phyloP scores from a whole-genome alignment of 2,888 invertebrate genomes.

The Nycteola revayana region DNA sequence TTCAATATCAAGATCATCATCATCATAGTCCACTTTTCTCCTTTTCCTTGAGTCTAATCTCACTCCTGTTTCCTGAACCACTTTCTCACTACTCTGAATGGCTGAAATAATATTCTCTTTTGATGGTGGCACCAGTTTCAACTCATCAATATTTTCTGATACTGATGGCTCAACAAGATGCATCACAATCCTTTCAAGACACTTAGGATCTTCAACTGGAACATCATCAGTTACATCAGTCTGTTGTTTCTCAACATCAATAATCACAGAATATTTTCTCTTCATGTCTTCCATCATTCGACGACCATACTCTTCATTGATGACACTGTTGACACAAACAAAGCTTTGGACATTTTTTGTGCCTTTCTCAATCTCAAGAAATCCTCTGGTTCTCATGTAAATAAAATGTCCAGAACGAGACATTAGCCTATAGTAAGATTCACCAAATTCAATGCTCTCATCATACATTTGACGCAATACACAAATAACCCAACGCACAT shows the following conservation, averaged over 20 bases:
- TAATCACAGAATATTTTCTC: conserved; percentile 87
- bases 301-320: conserved; percentile 88
- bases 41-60: conserved; percentile 69
- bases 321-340: conserved; percentile 91
- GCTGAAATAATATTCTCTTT: conserved; percentile 74
- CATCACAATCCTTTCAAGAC: conserved; percentile 87
- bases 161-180: conserved; percentile 79
- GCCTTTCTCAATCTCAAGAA: conserved; percentile 89
- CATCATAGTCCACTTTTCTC: conserved; percentile 55
- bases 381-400: conserved; percentile 92
- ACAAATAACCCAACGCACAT: conserved; percentile 94
- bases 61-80: conserved; percentile 69
- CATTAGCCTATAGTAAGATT: conserved; percentile 92
- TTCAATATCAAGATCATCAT: conserved; percentile 50
- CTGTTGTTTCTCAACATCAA: conserved; percentile 74
- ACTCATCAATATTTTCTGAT: conserved; percentile 57
- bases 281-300: conserved; percentile 90
- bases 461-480: conserved; percentile 95
- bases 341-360: conserved; percentile 92
- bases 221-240: conserved; percentile 54
- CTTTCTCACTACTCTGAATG: conserved; percentile 72
- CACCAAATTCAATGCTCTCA: conserved; percentile 90
- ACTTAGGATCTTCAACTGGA: conserved; percentile 86
- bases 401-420: conserved; percentile 92
- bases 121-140: conserved; percentile 68